Conservation (phyloP, 2,888 invertebrate species). For the Cactoblastis cactorum region DNA sequence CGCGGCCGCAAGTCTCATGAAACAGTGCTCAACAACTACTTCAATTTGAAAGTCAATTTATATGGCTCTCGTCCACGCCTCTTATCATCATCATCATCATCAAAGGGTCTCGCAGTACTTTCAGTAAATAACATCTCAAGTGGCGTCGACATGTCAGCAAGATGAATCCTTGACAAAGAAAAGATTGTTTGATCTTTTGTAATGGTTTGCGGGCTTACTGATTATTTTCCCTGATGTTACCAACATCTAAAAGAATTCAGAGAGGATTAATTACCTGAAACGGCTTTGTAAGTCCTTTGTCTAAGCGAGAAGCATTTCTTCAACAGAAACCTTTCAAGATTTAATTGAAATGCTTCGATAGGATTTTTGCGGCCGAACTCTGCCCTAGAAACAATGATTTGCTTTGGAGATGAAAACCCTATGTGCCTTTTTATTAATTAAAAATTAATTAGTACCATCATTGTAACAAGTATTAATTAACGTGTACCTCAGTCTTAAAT, state of each 20-base stretch:
- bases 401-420: constrained; percentile 14
- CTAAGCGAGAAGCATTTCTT: constrained; percentile 48
- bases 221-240: constrained; percentile 50
- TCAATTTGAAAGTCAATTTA: constrained; percentile 2
- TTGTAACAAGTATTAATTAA: neutral
- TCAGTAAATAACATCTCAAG: constrained; percentile 7
- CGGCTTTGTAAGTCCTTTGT: constrained; percentile 58
- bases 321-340: constrained; percentile 48
- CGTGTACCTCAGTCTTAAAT: no score
- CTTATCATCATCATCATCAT: neutral
- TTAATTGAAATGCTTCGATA: constrained; percentile 59
- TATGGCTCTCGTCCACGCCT: neutral
- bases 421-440: neutral
- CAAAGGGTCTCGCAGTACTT: neutral
- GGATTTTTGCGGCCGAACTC: constrained; percentile 42
- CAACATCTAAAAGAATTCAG: constrained; percentile 57
- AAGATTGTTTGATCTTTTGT: constrained; percentile 41
- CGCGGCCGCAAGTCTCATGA: neutral
- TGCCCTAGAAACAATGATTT: constrained; percentile 22
- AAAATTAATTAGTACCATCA: neutral
- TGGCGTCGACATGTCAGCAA: constrained; percentile 19
- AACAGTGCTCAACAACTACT: neutral
- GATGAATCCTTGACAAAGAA: constrained; percentile 24
- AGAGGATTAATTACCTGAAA: constrained; percentile 65
- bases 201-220: constrained; percentile 35